Conservation (phyloP, 2,888 invertebrate genomes). For the Meghimatium bilineatum region DNA sequence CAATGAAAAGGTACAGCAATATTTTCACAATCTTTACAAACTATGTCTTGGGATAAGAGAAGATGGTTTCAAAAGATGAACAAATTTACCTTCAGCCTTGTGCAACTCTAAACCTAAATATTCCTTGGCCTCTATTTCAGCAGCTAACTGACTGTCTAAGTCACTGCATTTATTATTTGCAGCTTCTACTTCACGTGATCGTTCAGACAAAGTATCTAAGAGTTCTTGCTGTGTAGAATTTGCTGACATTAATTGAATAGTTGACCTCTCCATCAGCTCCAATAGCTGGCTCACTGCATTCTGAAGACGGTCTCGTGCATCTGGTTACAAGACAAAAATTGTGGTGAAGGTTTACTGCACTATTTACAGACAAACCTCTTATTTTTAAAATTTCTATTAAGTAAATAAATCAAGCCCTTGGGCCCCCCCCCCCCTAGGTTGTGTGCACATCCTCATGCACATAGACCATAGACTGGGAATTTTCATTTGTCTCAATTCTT, state of each 20-base stretch:
- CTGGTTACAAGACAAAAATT: conserved; percentile 49
- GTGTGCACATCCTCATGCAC: no score
- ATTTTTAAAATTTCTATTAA: not conserved
- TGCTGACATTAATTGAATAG: conserved; percentile 68
- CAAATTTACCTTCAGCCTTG: conserved; percentile 74
- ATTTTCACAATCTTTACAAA: no score
- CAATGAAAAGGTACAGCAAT: no score
- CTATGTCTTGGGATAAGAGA: not conserved
- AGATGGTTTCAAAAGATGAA: not conserved
- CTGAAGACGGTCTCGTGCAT: conserved; percentile 70
- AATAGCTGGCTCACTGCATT: conserved; percentile 68
- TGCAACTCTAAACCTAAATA: conserved; percentile 74
- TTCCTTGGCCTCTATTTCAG: conserved; percentile 72
- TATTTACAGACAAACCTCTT: not conserved
- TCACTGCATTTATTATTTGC: conserved; percentile 62
- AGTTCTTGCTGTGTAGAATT: conserved; percentile 67
- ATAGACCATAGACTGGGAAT: no score
- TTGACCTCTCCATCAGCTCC: conserved; percentile 71
- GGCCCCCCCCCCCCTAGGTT: no score
- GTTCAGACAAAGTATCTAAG: conserved; percentile 61
- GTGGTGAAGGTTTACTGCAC: not conserved
- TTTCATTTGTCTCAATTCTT: no score
- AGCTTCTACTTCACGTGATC: conserved; percentile 61
- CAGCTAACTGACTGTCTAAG: conserved; percentile 64
- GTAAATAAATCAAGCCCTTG: no score